These are phyloP conservation scores for Podabrus alpinus DNA, from an alignment of 2,888 invertebrate species.

Conservation along the genomic window DNA sequence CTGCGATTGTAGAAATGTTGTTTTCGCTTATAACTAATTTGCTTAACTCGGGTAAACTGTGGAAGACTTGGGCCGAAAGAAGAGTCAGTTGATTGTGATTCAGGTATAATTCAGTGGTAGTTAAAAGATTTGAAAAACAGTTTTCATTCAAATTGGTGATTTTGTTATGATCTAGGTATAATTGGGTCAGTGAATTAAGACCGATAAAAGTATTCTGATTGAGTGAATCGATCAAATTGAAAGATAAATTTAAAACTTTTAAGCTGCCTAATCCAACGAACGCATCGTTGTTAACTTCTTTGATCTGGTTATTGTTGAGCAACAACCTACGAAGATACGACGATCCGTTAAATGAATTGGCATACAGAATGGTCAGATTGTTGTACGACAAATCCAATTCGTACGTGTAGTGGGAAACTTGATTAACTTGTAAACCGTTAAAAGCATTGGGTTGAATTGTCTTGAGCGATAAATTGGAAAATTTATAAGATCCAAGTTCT, in stretches of 20 bases:
- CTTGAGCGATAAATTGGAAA: background rate
- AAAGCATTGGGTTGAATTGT: background rate
- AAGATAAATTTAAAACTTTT: background rate
- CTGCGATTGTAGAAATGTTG: background rate
- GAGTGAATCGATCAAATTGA: background rate
- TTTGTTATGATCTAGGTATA: background rate
- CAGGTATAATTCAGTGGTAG: background rate
- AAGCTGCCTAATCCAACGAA: background rate
- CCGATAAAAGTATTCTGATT: background rate
- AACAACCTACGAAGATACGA: background rate
- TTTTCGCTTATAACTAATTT: background rate
- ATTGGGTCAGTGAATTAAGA: background rate
- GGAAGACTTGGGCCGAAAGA: background rate
- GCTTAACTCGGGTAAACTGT: background rate
- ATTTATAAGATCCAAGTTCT: background rate
- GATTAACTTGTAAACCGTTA: background rate
- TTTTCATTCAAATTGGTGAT: background rate
- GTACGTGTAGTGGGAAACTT: background rate
- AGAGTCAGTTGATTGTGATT: background rate
- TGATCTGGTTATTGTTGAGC: background rate
- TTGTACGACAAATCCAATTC: background rate
- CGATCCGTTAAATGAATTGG: background rate
- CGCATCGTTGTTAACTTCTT: background rate
- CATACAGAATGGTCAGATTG: background rate
- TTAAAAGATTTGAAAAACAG: background rate